Evolutionary conservation across 2,888 invertebrate genomes (phyloP), one percentile per base, ranked within the genome.

Genomic region (Cataglyphis altisquamis): DNA sequence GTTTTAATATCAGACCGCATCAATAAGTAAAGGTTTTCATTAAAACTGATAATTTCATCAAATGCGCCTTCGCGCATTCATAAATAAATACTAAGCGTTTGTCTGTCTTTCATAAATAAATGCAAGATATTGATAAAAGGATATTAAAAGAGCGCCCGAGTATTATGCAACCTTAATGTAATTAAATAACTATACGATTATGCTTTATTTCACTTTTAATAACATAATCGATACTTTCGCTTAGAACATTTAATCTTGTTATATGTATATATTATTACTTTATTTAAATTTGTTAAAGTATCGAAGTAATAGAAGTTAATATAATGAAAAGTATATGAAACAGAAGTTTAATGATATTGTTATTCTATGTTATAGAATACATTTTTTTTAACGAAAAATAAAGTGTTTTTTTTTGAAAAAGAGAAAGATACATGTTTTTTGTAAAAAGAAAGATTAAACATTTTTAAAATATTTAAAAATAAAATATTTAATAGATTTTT

Each of bases 261-360:
- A 12, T 12, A 32, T 32, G 32, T 32, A 32, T 32, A 32, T 32
- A 55, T 57, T 41, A 41, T 57, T 60, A 45, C 21, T 60, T 78
- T 70, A 70, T 60, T 57, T 32, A 70, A 60, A 12, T 78, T 78
- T 60, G 60, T 60, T 68, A 32, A 21, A 78, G 41, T 57, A n/a
- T 60, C 32, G 18, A 21, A 55, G 18, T 41, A 15, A 75, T 12
- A 12, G 18, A 39, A 68, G 1, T 52, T 10, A 3, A 52, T 52
- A 12, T 25, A 52, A 18, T 45, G 21, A 4, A 39, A 39, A 72
- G 10, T 72, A 32, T 32, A 32, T 6, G 39, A 64, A 52, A 52
- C 32, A 36, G 0, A 73, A 48, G 15, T 32, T 74, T 15, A 10
- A 32, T 62, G 12, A 55, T 25, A 36, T 55, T 52, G 25, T 25